Evolutionary conservation across 2,797 vertebrate species (phyloP).

Genomic region (Holocentrus rufus): DNA sequence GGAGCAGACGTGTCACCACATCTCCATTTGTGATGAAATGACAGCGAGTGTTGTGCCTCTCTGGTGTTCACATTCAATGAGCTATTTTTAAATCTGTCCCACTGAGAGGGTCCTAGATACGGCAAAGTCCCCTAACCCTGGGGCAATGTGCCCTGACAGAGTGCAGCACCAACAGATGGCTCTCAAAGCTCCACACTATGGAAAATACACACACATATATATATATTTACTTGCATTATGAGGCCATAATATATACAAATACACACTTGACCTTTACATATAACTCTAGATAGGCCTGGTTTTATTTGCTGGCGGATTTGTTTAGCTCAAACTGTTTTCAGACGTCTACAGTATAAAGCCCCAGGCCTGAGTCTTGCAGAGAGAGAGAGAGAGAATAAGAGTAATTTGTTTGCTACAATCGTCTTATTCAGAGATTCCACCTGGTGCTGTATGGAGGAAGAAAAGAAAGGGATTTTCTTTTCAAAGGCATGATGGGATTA

Average conservation of each 20-base stretch:
- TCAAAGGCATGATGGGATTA: conserved; percentile 66
- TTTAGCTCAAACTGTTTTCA: background rate
- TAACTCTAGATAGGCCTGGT: background rate
- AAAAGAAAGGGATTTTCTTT: conserved; percentile 58
- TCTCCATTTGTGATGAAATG: conserved; percentile 17
- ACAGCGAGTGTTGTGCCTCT: conserved; percentile 41
- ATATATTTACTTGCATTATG: conserved; percentile 6
- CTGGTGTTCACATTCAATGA: conserved; percentile 50
- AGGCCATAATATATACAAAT: background rate
- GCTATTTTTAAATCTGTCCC: conserved; percentile 75
- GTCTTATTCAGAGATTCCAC: conserved; percentile 55
- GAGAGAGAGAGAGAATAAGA: conserved; percentile 18
- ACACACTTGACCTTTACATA: background rate
- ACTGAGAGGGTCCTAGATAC: conserved; percentile 72
- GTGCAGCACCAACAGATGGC: conserved; percentile 54
- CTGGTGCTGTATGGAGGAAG: conserved; percentile 58
- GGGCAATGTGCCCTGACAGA: conserved; percentile 52
- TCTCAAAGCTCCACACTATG: conserved; percentile 33
- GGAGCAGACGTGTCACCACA: conserved; percentile 1
- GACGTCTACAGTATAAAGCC: conserved; percentile 12
- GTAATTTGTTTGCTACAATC: conserved; percentile 38
- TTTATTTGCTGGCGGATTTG: background rate
- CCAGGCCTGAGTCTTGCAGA: conserved; percentile 12
- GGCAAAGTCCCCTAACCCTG: conserved; percentile 52
- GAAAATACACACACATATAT: conserved; percentile 17